These are phyloP conservation scores for Lipophrys pholis DNA, from an alignment of 2,113 vertebrate genomes.

Conservation along the genomic window DNA sequence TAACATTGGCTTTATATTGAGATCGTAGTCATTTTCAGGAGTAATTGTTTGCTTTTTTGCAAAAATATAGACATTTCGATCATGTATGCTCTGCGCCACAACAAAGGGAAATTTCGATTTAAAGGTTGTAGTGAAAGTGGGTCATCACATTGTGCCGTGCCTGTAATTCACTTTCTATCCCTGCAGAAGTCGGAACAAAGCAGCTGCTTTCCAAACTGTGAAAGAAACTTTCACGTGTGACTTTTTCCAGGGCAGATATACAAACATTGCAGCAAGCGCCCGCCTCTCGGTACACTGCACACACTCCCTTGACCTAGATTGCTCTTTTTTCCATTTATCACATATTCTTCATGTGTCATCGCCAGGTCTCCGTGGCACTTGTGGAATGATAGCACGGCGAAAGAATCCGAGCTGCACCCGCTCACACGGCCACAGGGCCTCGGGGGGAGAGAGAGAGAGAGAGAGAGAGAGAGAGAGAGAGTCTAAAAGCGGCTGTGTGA, in stretches of 20 bases:
- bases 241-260: neutral
- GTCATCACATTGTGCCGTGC: too few species aligned
- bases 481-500: conserved; percentile 56
- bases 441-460: conserved; percentile 1
- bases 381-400: conserved; percentile 67
- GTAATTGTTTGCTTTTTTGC: too few species aligned
- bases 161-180: too few species aligned
- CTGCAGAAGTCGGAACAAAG: too few species aligned
- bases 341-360: conserved; percentile 54
- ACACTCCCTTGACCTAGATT: conserved; percentile 56
- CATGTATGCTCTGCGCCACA: too few species aligned
- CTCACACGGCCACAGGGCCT: conserved; percentile 31
- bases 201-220: too few species aligned
- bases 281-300: neutral
- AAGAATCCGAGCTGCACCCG: conserved; percentile 57
- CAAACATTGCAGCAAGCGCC: neutral
- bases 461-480: too few species aligned
- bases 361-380: conserved; percentile 62
- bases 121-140: too few species aligned
- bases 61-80: too few species aligned
- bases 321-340: conserved; percentile 38
- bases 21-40: too few species aligned
- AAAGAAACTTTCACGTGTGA: neutral
- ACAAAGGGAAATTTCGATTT: too few species aligned
- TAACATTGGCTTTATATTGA: too few species aligned